A percentile compares a stretch with the other conserved stretches of the same genome.
Conservation (phyloP, 1,140 invertebrate genomes). For the Heliconius hewitsoni region DNA sequence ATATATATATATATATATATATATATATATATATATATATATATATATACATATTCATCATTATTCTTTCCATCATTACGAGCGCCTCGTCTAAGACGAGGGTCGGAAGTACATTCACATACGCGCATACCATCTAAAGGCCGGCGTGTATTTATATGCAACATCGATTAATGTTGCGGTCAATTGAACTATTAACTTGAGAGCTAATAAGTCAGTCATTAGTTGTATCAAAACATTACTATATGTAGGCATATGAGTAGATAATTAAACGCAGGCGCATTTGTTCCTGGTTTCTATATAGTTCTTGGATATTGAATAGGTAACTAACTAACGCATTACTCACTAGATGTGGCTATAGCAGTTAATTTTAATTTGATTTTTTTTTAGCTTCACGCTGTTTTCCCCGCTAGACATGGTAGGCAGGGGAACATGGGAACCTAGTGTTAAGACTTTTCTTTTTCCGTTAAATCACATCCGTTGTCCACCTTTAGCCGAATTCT, state of each 20-base stretch:
- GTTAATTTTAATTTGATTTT: no score
- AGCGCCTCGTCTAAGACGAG: slow-evolving; percentile 41
- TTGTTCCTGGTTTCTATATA: not conserved
- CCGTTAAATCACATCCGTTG: no score
- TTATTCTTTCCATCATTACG: not conserved
- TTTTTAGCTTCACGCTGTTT: no score
- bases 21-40: no score
- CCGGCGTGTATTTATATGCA: slow-evolving; percentile 53
- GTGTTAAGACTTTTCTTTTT: no score
- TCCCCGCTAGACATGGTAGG: no score
- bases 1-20: no score
- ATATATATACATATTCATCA: no score
- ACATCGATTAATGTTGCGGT: slow-evolving; percentile 48
- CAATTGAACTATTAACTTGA: slow-evolving; percentile 22
- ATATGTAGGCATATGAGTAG: not conserved
- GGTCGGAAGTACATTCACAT: slow-evolving; percentile 56
- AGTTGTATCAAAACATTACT: slow-evolving; percentile 8
- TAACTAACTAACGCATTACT: not conserved
- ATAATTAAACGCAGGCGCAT: slow-evolving; percentile 10
- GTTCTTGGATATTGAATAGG: not conserved
- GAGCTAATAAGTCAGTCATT: slow-evolving; percentile 12
- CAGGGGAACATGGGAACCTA: no score
- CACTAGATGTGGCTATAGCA: not conserved
- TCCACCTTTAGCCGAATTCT: no score
- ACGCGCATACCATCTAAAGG: slow-evolving; percentile 54